Evolutionary conservation across 2,888 invertebrate species (phyloP).

Genomic region (Dioctria linearis): DNA sequence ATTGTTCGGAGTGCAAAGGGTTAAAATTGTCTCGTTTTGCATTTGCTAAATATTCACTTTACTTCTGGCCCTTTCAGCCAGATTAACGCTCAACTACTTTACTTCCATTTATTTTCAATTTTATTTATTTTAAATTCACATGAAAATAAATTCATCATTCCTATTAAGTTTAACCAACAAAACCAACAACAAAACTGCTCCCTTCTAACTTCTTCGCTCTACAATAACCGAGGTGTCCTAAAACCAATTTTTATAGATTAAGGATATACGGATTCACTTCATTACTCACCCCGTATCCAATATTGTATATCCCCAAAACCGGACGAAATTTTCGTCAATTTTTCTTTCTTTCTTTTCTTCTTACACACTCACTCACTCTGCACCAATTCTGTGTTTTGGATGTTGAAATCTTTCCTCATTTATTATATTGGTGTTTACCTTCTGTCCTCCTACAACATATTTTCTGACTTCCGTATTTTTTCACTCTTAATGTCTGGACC

Average conservation of each 20-base stretch:
- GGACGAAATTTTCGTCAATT: slow-evolving; percentile 20
- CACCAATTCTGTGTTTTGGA: not conserved
- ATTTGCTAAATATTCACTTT: no score
- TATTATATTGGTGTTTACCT: slow-evolving; percentile 45
- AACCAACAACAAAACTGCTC: no score
- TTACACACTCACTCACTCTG: no score
- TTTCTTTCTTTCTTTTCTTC: slow-evolving; percentile 27
- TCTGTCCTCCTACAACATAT: slow-evolving; percentile 35
- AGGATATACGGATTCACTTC: slow-evolving; percentile 2
- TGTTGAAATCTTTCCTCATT: not conserved
- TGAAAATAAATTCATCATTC: no score
- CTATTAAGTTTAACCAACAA: no score
- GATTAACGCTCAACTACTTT: no score
- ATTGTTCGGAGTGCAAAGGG: no score
- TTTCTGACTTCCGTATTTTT: slow-evolving; percentile 12
- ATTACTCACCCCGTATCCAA: slow-evolving; percentile 36
- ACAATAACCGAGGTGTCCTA: not conserved
- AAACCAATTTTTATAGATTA: slow-evolving; percentile 16
- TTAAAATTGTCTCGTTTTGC: no score
- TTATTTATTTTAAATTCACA: no score
- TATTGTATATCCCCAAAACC: not conserved
- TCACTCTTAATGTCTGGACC: slow-evolving; percentile 23
- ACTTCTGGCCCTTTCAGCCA: no score
- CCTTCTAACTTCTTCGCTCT: no score
- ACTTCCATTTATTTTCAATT: no score